These are phyloP conservation scores for Sinotaia quadrata DNA, from an alignment of 2,888 invertebrate species.

Conservation along the genomic window DNA sequence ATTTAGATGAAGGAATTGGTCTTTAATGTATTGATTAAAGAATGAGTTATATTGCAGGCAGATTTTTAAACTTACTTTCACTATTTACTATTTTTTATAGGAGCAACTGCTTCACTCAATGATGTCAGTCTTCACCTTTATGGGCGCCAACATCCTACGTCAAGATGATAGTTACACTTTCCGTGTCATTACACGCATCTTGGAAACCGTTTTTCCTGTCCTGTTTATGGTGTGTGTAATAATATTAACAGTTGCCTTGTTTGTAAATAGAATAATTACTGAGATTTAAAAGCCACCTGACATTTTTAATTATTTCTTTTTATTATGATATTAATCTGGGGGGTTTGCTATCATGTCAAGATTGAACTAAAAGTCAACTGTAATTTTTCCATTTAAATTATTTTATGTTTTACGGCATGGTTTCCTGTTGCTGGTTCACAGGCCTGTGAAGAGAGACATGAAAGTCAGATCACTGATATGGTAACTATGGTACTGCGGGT, in stretches of 20 bases:
- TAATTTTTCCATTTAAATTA: background rate
- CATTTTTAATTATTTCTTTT: too few species aligned
- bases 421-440: slow-evolving; percentile 29
- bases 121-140: slow-evolving; percentile 97
- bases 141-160: slow-evolving; percentile 92
- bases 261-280: too few species aligned
- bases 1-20: too few species aligned
- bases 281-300: too few species aligned
- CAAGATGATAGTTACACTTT: slow-evolving; percentile 96
- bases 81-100: slow-evolving; percentile 48
- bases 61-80: too few species aligned
- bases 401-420: background rate
- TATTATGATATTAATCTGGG: background rate
- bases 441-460: slow-evolving; percentile 52
- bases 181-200: slow-evolving; percentile 90
- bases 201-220: slow-evolving; percentile 91
- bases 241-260: too few species aligned
- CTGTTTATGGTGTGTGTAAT: slow-evolving; percentile 76
- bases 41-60: too few species aligned
- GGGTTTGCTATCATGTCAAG: background rate
- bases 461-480: slow-evolving; percentile 48
- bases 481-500: slow-evolving; percentile 78
- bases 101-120: slow-evolving; percentile 89
- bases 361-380: background rate
- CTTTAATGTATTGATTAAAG: too few species aligned